phyloP scores from a whole-genome alignment of 2,113 vertebrate genomes.

The Notechis scutatus region DNA sequence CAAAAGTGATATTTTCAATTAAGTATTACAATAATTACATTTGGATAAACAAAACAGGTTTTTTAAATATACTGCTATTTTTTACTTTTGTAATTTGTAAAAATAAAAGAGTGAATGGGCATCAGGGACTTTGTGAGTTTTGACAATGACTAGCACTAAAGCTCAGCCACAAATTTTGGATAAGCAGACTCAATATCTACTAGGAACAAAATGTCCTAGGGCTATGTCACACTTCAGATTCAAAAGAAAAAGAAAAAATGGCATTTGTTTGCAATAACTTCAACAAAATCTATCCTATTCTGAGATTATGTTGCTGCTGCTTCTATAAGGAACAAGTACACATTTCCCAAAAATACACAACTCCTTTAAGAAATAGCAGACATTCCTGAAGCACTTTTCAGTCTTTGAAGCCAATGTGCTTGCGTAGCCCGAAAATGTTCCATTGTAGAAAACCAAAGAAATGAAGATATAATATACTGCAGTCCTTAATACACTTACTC shows the following conservation, averaged over 20 bases:
- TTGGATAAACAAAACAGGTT: background rate
- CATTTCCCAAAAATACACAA: background rate
- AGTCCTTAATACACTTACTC: background rate
- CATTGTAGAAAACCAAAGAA: background rate
- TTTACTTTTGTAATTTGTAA: background rate
- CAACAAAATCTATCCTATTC: background rate
- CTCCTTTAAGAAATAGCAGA: background rate
- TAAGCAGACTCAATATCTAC: background rate
- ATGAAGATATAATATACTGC: background rate
- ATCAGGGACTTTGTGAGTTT: background rate
- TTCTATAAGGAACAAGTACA: background rate
- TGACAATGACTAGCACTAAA: background rate
- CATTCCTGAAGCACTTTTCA: background rate
- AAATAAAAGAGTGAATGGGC: background rate
- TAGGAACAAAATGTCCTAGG: background rate
- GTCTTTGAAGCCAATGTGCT: background rate
- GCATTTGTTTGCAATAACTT: background rate
- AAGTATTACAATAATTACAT: background rate
- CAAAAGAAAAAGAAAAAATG: background rate
- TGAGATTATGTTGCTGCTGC: background rate
- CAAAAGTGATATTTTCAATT: background rate
- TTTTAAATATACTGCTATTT: background rate
- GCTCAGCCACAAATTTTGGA: background rate
- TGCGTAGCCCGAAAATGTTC: background rate
- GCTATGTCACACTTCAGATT: background rate